Conservation (phyloP, 2,888 invertebrate species). For the Calliphora vomitoria region DNA sequence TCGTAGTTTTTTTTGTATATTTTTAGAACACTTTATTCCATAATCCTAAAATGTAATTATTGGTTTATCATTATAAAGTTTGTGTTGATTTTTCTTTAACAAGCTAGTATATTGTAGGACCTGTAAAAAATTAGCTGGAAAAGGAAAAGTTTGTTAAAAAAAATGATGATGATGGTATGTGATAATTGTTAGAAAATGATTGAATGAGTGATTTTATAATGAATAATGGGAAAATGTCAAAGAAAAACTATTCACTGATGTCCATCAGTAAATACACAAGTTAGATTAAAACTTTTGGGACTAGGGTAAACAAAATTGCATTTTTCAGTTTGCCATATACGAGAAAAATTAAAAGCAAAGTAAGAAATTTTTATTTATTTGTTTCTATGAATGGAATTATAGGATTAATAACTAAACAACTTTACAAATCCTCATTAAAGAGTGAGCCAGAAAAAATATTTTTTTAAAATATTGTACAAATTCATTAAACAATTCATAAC, state of each 20-base stretch:
- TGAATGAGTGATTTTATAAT: conserved; percentile 26
- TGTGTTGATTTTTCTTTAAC: conserved; percentile 52
- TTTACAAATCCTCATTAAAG: too few relatives aligned
- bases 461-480: too few relatives aligned
- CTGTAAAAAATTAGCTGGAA: conserved; percentile 82
- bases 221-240: conserved; percentile 17
- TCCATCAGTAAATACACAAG: not conserved
- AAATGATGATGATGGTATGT: conserved; percentile 68
- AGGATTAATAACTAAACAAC: too few relatives aligned
- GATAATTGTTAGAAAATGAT: conserved; percentile 48
- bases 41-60: conserved; percentile 48
- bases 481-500: too few relatives aligned
- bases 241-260: not conserved
- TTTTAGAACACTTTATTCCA: conserved; percentile 46
- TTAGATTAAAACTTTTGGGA: not conserved
- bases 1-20: conserved; percentile 61
- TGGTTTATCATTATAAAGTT: conserved; percentile 19
- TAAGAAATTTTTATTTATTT: not conserved
- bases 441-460: too few relatives aligned
- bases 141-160: conserved; percentile 69
- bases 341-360: not conserved
- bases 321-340: not conserved
- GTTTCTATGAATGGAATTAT: too few relatives aligned
- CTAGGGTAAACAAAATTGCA: not conserved
- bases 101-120: conserved; percentile 73